Evolutionary conservation across 1,140 invertebrate species (phyloP), one percentile per base, ranked within the genome.

Genomic region (Sitophilus oryzae): DNA sequence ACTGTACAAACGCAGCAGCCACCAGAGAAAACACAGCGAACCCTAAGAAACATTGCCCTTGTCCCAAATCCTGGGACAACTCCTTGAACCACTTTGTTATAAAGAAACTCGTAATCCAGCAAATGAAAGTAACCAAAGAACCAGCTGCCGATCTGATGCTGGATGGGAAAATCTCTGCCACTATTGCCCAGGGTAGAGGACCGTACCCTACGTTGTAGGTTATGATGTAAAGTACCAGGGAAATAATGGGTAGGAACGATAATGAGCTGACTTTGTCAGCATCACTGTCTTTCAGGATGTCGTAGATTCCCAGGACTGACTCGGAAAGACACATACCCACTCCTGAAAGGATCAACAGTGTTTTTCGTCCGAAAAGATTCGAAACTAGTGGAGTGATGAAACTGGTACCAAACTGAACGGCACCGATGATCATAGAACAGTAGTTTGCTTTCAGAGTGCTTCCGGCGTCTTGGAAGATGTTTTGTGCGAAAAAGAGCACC

Each of bases 41-140:
- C 20, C 91, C 74, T 80, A 84, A 89, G 74, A 90, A 93, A 1
- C 82, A 82, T 2, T 76, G 78, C 62, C 86, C 82, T 35, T 78
- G 76, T 11, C 84, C 84, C 4, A 91, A 70, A 0, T 73, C 71
- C 0, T 71, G 58, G 0, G 74, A 68, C 3, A 93, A 66, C 0
- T 77, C 67, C 1, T 73, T 71, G 69, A 89, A 92, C 62, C 79
- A 83, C 60, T 84, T 83, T 1, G 89, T 91, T 8, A 92, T 78
- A n/a, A 92, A 51, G 68, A 93, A 94, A 1, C 82, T 84, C 35
- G 87, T 69, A 0, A 79, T 63, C 90, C 91, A 94, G 63, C 86
- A 91, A 46, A 82, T 76, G 34, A 80, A 79, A 0, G 88, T 82
- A 0, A 85, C 84, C 3, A 91, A 74, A 0, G 85, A 80, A 1